phyloP scores from a whole-genome alignment of 2,888 invertebrate species.

The Pteria penguin region DNA sequence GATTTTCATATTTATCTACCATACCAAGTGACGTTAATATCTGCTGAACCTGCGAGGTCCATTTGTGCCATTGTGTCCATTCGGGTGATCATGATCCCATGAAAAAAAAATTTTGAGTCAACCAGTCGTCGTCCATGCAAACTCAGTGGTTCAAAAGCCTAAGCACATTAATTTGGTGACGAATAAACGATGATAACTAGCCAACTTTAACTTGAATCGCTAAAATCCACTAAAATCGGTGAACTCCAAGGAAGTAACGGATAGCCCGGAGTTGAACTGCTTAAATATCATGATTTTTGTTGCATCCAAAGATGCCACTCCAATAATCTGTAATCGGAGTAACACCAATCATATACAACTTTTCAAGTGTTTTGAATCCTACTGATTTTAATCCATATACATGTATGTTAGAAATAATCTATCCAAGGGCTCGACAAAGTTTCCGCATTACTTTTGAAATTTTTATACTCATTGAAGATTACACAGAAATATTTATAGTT shows the following conservation, averaged over 20 bases:
- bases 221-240: not conserved
- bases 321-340: not conserved
- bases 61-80: too few species aligned
- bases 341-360: not conserved
- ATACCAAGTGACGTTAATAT: too few species aligned
- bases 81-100: too few species aligned
- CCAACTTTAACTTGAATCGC: not conserved
- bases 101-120: too few species aligned
- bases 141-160: not conserved
- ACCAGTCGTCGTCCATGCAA: too few species aligned
- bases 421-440: too few species aligned
- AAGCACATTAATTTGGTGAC: not conserved
- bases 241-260: slow-evolving; percentile 7
- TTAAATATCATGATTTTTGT: not conserved
- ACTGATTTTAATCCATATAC: not conserved
- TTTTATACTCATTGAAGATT: not conserved
- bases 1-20: too few species aligned
- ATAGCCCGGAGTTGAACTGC: not conserved
- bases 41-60: too few species aligned
- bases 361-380: slow-evolving; percentile 3
- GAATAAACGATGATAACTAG: not conserved
- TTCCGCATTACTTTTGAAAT: too few species aligned
- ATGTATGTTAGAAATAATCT: not conserved
- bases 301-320: too few species aligned
- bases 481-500: not conserved